These are phyloP conservation scores for Zaprionus capensis DNA, from an alignment of 1,140 invertebrate genomes.

Conservation along the genomic window DNA sequence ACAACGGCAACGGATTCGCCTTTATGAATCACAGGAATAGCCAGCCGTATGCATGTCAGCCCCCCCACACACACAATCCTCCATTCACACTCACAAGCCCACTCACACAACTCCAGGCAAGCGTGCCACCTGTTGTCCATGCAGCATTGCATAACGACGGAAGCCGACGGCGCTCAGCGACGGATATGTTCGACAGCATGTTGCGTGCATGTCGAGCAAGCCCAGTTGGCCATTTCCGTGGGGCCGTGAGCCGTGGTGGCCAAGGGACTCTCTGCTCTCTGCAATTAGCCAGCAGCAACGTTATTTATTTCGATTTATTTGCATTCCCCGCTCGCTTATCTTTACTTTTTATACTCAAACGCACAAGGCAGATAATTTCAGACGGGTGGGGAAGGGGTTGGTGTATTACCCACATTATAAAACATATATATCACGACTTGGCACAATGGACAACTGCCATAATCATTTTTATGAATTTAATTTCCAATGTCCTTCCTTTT, in stretches of 20 bases:
- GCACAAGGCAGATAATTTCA: conserved; percentile 56
- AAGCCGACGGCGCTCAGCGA: conserved; percentile 54
- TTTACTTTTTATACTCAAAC: conserved; percentile 74
- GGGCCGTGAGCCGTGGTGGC: conserved; percentile 8
- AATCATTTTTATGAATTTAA: conserved; percentile 80
- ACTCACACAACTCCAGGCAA: neutral
- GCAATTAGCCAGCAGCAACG: conserved; percentile 70
- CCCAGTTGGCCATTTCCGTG: neutral
- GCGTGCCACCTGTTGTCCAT: conserved; percentile 68
- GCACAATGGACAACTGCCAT: conserved; percentile 39
- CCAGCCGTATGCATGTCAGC: conserved; percentile 19
- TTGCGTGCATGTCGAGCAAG: conserved; percentile 61
- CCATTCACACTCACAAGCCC: neutral
- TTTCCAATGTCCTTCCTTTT: conserved; percentile 70
- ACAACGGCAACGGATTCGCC: conserved; percentile 52
- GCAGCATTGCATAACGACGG: conserved; percentile 68
- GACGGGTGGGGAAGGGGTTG: neutral
- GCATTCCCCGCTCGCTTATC: conserved; percentile 66
- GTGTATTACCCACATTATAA: conserved; percentile 33
- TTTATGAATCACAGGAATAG: conserved; percentile 12
- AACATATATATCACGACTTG: conserved; percentile 50
- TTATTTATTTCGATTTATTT: conserved; percentile 81
- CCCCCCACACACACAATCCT: neutral
- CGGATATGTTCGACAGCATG: conserved; percentile 83
- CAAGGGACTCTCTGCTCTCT: conserved; percentile 23